phyloP scores from a whole-genome alignment of 2,888 invertebrate genomes.

The Strigamia crassipes region DNA sequence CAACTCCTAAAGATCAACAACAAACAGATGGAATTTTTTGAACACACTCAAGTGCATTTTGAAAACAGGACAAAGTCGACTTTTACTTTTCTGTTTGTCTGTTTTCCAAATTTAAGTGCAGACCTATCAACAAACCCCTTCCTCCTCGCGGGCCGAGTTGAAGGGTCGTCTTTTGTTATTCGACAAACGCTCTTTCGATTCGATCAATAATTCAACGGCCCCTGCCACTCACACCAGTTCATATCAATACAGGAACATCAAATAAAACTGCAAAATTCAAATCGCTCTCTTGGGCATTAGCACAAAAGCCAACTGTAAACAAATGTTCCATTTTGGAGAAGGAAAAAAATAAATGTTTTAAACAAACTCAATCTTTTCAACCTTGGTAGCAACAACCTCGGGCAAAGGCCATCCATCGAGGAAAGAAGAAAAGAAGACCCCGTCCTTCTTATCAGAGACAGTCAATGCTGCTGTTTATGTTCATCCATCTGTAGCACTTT shows the following conservation, averaged over 20 bases:
- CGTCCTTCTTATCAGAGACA: slow-evolving; percentile 16
- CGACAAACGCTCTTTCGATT: slow-evolving; percentile 2
- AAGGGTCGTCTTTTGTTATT: not conserved
- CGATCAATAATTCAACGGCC: slow-evolving; percentile 31
- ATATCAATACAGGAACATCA: not conserved
- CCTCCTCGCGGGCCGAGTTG: not conserved
- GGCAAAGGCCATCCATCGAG: slow-evolving; percentile 37
- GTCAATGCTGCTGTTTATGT: slow-evolving; percentile 40
- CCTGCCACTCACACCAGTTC: slow-evolving; percentile 25
- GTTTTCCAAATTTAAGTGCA: not conserved
- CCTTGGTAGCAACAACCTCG: not conserved
- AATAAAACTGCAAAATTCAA: slow-evolving; percentile 20
- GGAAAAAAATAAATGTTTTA: slow-evolving; percentile 2
- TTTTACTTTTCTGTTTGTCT: no score
- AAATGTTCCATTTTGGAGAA: not conserved
- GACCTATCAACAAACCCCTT: slow-evolving; percentile 15
- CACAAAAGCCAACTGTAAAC: not conserved
- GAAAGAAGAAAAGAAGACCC: slow-evolving; percentile 14
- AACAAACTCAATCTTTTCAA: slow-evolving; percentile 32
- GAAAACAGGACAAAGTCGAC: no score
- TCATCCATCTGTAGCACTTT: slow-evolving; percentile 35
- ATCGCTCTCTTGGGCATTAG: not conserved
- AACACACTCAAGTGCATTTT: no score
- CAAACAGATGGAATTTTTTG: no score
- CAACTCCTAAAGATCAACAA: no score